Evolutionary conservation across 1,140 invertebrate species (phyloP).

Genomic region (Sarcophaga bullata): DNA sequence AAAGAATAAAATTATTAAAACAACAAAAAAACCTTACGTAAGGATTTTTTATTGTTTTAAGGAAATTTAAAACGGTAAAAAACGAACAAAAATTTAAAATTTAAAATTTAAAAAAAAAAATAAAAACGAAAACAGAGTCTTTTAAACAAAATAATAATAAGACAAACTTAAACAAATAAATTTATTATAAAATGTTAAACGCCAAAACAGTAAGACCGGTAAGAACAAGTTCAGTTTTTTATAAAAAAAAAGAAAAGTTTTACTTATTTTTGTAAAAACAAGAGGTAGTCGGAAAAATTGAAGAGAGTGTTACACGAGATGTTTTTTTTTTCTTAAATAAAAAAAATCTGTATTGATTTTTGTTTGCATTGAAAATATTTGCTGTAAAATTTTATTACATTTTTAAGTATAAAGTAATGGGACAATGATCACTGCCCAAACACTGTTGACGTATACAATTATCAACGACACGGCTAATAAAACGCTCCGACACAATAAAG

Average conservation of each 20-base stretch:
- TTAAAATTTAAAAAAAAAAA: no score
- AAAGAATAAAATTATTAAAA: no score
- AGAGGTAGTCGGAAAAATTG: no score
- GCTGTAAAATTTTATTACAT: slow-evolving; percentile 59
- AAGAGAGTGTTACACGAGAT: not conserved
- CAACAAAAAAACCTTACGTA: no score
- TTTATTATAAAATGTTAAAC: not conserved
- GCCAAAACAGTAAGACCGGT: not conserved
- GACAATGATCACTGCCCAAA: slow-evolving; percentile 90
- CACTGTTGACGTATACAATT: slow-evolving; percentile 79
- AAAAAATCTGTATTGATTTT: not conserved
- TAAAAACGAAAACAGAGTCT: not conserved
- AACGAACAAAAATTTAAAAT: no score
- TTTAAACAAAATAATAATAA: not conserved
- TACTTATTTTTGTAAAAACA: no score
- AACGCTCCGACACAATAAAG: slow-evolving; percentile 85
- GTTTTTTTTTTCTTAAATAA: not conserved
- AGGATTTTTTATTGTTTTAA: no score
- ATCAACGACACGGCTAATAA: slow-evolving; percentile 83
- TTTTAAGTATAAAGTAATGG: slow-evolving; percentile 77
- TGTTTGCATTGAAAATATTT: not conserved
- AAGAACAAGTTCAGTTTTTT: not conserved
- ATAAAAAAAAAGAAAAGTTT: not conserved
- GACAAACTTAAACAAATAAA: not conserved
- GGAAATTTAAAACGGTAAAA: no score